phyloP scores from a whole-genome alignment of 2,888 invertebrate species.

The Drosophila borealis region DNA sequence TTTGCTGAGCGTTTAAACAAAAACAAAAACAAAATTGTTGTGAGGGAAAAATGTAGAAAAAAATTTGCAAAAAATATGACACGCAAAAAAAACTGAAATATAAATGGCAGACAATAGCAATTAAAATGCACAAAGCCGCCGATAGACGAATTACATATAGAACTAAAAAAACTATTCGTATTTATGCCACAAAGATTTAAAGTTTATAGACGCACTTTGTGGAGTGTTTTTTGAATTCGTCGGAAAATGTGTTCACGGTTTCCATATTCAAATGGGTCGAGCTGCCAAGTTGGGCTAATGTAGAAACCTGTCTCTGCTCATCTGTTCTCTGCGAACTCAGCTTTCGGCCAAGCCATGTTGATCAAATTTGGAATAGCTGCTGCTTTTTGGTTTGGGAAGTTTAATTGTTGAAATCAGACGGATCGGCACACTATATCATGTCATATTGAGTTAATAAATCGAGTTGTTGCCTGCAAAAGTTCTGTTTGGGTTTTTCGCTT shows the following conservation, averaged over 20 bases:
- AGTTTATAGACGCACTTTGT: not conserved
- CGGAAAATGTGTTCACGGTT: not conserved
- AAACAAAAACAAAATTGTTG: slow-evolving; percentile 6
- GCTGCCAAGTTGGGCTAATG: too few species aligned
- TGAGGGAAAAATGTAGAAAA: slow-evolving; percentile 6
- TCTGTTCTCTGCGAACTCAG: not conserved
- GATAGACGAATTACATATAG: slow-evolving; percentile 16
- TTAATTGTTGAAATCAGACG: not conserved
- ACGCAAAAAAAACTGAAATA: slow-evolving; percentile 3
- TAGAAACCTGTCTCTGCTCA: not conserved
- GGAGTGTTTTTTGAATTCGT: not conserved
- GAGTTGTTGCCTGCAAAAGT: too few species aligned
- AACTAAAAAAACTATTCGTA: not conserved
- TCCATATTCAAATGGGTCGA: too few species aligned
- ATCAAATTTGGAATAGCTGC: not conserved
- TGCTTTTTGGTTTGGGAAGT: not conserved
- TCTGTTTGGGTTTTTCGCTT: too few species aligned
- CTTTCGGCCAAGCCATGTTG: too few species aligned
- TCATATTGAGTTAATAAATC: not conserved
- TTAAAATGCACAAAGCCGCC: slow-evolving; percentile 47
- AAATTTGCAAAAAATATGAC: not conserved
- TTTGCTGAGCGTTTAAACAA: slow-evolving; percentile 31
- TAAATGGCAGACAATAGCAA: slow-evolving; percentile 44
- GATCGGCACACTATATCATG: not conserved
- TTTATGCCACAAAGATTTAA: not conserved